Conservation (phyloP, 1,140 invertebrate genomes). For the Scylla paramamosain region DNA sequence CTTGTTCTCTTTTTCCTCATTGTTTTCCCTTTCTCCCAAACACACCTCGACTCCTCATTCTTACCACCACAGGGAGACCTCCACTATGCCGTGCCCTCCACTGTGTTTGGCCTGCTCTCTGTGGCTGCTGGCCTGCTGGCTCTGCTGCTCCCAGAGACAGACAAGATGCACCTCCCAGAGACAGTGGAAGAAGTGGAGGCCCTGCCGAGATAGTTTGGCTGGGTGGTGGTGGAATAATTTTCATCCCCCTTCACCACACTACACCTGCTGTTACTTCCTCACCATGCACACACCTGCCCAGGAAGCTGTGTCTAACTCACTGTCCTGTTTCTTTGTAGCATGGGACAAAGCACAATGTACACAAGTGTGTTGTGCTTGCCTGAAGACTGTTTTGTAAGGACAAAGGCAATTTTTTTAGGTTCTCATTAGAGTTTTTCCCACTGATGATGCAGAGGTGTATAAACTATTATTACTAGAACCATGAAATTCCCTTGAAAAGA, state of each 20-base stretch:
- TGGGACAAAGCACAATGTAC: no score
- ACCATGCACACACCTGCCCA: background rate
- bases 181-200: constrained; percentile 79
- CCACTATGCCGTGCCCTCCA: constrained; percentile 63
- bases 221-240: no score
- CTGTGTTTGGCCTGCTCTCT: constrained; percentile 78
- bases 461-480: no score
- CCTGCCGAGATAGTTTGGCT: constrained; percentile 38
- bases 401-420: no score
- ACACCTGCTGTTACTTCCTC: background rate
- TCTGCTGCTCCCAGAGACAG: constrained; percentile 79
- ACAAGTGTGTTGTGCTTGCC: no score
- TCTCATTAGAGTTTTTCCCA: no score
- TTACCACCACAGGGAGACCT: constrained; percentile 36
- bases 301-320: no score
- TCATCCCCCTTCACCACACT: background rate
- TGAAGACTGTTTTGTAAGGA: no score
- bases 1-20: background rate
- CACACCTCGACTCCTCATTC: background rate
- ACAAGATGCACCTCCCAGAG: constrained; percentile 78
- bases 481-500: no score
- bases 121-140: constrained; percentile 78
- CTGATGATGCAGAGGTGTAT: no score
- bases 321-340: no score
- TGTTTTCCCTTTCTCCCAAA: background rate